Evolutionary conservation across 1,140 invertebrate genomes (phyloP), one percentile per base, ranked within the genome.

Genomic region (Himalopsyche phryganea): DNA sequence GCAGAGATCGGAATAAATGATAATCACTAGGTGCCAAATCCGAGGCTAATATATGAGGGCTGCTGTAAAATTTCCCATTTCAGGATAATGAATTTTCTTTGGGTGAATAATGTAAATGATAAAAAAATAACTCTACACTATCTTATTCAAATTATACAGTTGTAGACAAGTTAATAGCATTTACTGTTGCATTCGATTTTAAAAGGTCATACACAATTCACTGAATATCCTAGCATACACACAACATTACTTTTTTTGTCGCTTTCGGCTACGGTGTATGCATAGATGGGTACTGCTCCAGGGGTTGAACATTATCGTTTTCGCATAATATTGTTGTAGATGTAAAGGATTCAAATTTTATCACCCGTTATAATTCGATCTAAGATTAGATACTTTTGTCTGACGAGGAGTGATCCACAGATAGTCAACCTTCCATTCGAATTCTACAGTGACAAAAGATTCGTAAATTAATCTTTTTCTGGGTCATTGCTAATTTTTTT

Each of bases 1-100:
- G 40, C 40, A 41, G 40, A 41, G 40, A 41, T 41, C 40, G 17
- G 40, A 41, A 41, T 41, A 41, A 41, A 41, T 41, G 40, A 11
- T 18, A 41, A 41, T 41, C 40, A 41, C 40, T 41, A 5, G 40
- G 40, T 41, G 40, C 40, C 40, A 11, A 41, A n/a, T 36, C 35
- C n/a, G n/a, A 36, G 35, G 35, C 9, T n/a, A n/a, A n/a, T n/a
- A n/a, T 36, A 36, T 36, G 35, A n/a, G 35, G 35, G n/a, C 9
- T 36, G 35, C 35, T 36, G 35, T 36, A 36, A 36, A 36, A 36
- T 9, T 36, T 36, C 35, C 35, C 35, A n/a, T n/a, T n/a, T n/a
- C n/a, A n/a, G n/a, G n/a, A n/a, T n/a, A n/a, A n/a, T 28, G 3
- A 28, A 5, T 28, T 28, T 9, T 28, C 23, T 28, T 28, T 28